Conservation (phyloP, 2,797 vertebrate species). For the Columba guinea region DNA sequence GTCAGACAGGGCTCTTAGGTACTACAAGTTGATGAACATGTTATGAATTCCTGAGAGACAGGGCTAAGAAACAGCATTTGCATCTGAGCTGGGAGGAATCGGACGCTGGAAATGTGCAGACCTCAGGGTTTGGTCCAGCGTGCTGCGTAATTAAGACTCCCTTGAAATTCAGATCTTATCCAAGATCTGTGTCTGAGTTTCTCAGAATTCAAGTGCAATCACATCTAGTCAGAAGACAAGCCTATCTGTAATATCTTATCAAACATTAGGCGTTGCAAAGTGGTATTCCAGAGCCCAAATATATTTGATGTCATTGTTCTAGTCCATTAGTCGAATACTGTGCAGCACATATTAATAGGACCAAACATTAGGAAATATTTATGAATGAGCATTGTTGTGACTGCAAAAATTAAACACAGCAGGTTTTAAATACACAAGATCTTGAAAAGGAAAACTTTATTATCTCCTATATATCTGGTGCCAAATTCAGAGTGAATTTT, state of each 20-base stretch:
- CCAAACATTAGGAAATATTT: slow-evolving; percentile 44
- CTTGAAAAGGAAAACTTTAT: slow-evolving; percentile 51
- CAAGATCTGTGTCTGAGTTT: neutral
- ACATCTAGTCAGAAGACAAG: neutral
- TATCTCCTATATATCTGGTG: slow-evolving; percentile 32
- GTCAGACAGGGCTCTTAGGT: slow-evolving; percentile 45
- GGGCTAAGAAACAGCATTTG: slow-evolving; percentile 32
- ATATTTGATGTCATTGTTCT: slow-evolving; percentile 41
- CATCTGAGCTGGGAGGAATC: slow-evolving; percentile 13
- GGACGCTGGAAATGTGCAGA: neutral
- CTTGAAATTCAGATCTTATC: slow-evolving; percentile 60
- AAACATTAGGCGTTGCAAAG: slow-evolving; percentile 52
- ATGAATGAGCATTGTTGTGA: slow-evolving; percentile 66
- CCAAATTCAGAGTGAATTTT: slow-evolving; percentile 50
- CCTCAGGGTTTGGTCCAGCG: neutral
- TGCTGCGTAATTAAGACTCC: neutral
- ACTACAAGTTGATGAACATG: slow-evolving; percentile 51
- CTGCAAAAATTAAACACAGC: slow-evolving; percentile 63
- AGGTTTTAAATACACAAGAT: slow-evolving; percentile 46
- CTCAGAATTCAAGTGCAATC: slow-evolving; percentile 27
- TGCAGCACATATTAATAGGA: neutral
- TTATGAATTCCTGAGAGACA: slow-evolving; percentile 31
- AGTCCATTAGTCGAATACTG: slow-evolving; percentile 29
- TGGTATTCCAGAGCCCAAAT: slow-evolving; percentile 32
- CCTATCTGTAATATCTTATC: slow-evolving; percentile 35